Evolutionary conservation across 2,888 invertebrate genomes (phyloP).

Genomic region (Dicyrtoma fusca): DNA sequence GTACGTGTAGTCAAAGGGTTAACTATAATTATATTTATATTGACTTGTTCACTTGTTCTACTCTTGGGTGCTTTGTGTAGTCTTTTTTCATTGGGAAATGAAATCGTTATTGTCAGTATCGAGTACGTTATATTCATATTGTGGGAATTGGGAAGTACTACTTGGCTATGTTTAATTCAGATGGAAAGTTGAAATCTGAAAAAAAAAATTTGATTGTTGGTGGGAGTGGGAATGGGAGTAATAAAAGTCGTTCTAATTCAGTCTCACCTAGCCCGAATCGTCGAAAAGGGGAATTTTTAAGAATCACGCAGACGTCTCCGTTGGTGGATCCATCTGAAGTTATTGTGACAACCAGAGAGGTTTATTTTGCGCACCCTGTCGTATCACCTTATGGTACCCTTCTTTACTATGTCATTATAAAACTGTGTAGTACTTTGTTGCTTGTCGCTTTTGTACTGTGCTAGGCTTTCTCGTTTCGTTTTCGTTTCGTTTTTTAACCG

Average conservation of each 20-base stretch:
- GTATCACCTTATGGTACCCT: conserved; percentile 73
- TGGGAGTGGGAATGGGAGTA: conserved; percentile 36
- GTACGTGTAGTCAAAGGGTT: no score
- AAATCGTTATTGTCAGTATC: background rate
- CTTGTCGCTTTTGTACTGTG: conserved; percentile 3
- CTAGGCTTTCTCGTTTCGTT: background rate
- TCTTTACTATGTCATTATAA: background rate
- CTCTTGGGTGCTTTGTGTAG: no score
- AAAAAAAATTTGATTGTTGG: no score
- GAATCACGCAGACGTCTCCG: conserved; percentile 66
- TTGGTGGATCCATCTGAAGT: conserved; percentile 75
- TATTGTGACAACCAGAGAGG: conserved; percentile 71
- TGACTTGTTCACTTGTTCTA: no score
- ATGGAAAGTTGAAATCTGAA: background rate
- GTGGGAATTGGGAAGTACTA: conserved; percentile 22
- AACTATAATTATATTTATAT: no score
- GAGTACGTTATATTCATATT: background rate
- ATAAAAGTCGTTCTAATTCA: conserved; percentile 39
- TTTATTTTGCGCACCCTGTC: conserved; percentile 76
- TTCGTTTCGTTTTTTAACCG: background rate
- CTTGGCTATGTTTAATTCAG: conserved; percentile 2
- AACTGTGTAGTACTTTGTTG: conserved; percentile 1
- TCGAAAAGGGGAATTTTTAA: conserved; percentile 61
- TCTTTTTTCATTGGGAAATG: no score
- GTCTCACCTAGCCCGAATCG: conserved; percentile 55